Evolutionary conservation across 2,888 invertebrate species (phyloP).

Genomic region (Nudaria mundana): DNA sequence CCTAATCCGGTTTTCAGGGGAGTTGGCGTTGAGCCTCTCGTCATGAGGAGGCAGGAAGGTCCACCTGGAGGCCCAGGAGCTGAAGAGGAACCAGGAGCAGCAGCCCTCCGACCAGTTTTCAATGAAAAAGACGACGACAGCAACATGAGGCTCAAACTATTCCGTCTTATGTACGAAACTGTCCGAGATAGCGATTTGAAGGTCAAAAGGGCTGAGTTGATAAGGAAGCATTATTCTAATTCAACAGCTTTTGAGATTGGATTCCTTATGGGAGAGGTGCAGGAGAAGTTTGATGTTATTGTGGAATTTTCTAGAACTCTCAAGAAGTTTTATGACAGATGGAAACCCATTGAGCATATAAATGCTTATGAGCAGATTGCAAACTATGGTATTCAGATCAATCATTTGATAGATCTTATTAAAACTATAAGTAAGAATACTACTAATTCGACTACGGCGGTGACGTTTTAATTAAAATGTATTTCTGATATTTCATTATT

Average conservation of each 20-base stretch:
- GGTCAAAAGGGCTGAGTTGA: conserved; percentile 51
- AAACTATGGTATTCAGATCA: conserved; percentile 56
- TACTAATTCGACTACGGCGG: no score
- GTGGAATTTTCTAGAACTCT: conserved; percentile 48
- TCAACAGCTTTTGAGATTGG: conserved; percentile 50
- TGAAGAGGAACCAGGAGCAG: neutral
- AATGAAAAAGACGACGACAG: conserved; percentile 35
- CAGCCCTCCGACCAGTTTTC: neutral
- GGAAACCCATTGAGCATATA: conserved; percentile 68
- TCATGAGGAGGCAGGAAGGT: neutral
- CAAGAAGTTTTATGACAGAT: conserved; percentile 40
- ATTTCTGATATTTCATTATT: no score
- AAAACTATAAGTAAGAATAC: conserved; percentile 25
- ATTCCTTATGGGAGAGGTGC: conserved; percentile 53
- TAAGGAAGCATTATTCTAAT: conserved; percentile 48
- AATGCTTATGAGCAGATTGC: conserved; percentile 67
- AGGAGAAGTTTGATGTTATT: conserved; percentile 53
- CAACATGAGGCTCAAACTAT: conserved; percentile 58
- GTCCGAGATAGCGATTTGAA: conserved; percentile 58
- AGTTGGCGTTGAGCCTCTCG: conserved; percentile 3
- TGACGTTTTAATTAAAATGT: no score
- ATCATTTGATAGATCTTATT: conserved; percentile 49
- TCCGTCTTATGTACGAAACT: conserved; percentile 62
- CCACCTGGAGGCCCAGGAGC: neutral
- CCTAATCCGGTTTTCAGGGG: no score